Evolutionary conservation across 1,140 invertebrate genomes (phyloP), one percentile per base, ranked within the genome.

Genomic region (Drosophila persimilis): DNA sequence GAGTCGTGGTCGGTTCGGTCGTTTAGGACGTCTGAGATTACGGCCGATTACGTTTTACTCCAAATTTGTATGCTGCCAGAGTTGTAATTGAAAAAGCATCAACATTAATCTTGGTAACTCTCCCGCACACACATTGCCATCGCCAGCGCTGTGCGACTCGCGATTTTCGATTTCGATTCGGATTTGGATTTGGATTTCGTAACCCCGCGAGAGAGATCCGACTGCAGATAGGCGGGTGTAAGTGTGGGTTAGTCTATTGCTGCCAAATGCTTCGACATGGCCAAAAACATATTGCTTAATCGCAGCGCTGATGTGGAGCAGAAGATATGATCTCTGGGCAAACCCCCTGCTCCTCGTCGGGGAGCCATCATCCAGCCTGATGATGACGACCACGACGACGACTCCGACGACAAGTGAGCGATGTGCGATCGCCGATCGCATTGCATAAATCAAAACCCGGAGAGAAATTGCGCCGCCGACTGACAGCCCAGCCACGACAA

Each of bases 21-120:
- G 85, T 85, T 80, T 89, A 89, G 77, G 85, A 89, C 81, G 85
- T 89, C 81, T 89, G 85, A 89, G 85, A 89, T 89, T 86, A 89
- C 86, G 76, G 83, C 60, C 79, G 83, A 88, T 88, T 88, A 88
- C 83, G 83, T 88, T 89, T 89, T 89, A 89, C 80, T 89, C 86
- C 86, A 89, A 89, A 88, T 88, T 88, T 88, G 84, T 88, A 89
- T 88, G 84, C 81, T 86, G 81, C 80, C 85, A 89, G 69, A 77
- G 80, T 86, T 90, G 89, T 90, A 90, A 90, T 90, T 90, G 89
- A 90, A 90, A 90, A 90, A 89, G 89, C 89, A 90, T 90, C 89
- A 90, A 90, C 89, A 90, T 90, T 90, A 90, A 90, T 90, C 89
- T 90, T 90, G 71, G 89, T 90, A 83, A 76, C 71, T 64, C 71